phyloP scores from a whole-genome alignment of 2,888 invertebrate genomes.

The Brenthis hecate region DNA sequence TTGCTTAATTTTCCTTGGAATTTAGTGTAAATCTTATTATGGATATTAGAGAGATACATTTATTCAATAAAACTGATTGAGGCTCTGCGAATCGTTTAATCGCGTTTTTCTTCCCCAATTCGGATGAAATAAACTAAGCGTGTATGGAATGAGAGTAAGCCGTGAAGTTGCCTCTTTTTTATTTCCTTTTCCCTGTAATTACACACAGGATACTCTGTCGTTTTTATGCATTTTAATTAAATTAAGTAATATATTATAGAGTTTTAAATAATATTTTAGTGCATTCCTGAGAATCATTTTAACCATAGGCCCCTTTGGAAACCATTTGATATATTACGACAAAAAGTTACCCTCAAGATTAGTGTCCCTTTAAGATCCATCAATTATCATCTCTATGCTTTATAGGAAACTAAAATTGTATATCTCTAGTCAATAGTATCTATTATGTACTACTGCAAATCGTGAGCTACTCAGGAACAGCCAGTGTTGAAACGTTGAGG shows the following conservation, averaged over 20 bases:
- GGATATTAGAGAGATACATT: slow-evolving; percentile 21
- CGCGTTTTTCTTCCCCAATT: slow-evolving; percentile 19
- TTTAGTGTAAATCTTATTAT: slow-evolving; percentile 5
- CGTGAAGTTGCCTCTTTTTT: slow-evolving; percentile 23
- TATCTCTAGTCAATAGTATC: no score
- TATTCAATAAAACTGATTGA: slow-evolving; percentile 26
- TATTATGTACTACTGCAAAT: no score
- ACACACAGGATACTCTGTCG: neutral
- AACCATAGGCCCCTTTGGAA: no score
- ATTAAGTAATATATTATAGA: neutral
- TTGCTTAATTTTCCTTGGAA: slow-evolving; percentile 1
- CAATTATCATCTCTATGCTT: no score
- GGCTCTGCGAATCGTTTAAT: slow-evolving; percentile 20
- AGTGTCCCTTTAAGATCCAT: no score
- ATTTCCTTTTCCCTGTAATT: slow-evolving; percentile 23
- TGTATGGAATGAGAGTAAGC: slow-evolving; percentile 22
- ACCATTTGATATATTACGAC: no score
- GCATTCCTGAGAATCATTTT: no score
- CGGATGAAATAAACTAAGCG: slow-evolving; percentile 27
- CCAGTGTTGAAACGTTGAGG: no score
- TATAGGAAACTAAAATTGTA: no score
- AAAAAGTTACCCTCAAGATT: no score
- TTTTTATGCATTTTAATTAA: neutral
- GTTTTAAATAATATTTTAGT: neutral
- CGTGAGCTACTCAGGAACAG: no score